These are phyloP conservation scores for Dreissena polymorpha DNA, from an alignment of 1,140 invertebrate genomes.

Conservation along the genomic window DNA sequence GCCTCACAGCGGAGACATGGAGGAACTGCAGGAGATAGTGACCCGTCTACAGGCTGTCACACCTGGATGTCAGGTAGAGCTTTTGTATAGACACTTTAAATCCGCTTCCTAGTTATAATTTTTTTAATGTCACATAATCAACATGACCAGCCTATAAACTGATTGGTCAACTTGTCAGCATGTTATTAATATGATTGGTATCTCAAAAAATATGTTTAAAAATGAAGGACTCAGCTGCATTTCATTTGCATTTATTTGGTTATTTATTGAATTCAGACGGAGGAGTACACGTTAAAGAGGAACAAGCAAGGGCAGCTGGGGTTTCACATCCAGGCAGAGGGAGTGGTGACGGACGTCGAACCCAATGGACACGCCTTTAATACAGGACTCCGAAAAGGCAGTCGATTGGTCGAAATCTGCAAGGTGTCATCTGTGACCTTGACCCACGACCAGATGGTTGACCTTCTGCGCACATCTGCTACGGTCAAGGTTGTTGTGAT, in stretches of 20 bases:
- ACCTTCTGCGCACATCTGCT: constrained; percentile 93
- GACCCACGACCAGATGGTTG: constrained; percentile 96
- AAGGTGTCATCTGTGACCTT: constrained; percentile 92
- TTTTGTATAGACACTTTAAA: not conserved
- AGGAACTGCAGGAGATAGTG: constrained; percentile 90
- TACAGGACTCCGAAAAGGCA: constrained; percentile 93
- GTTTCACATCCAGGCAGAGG: constrained; percentile 97
- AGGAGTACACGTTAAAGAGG: constrained; percentile 88
- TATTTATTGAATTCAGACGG: constrained; percentile 75
- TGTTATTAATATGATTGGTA: too few relatives aligned
- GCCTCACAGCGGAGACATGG: constrained; percentile 83
- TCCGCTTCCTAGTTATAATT: too few relatives aligned
- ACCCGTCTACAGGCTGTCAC: constrained; percentile 87
- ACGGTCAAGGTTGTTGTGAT: constrained; percentile 92
- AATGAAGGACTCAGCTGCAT: too few relatives aligned
- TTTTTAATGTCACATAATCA: too few relatives aligned
- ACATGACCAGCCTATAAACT: too few relatives aligned
- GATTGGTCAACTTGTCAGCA: too few relatives aligned
- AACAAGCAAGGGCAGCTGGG: constrained; percentile 93
- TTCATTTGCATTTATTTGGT: not conserved
- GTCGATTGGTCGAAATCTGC: constrained; percentile 91
- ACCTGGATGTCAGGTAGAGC: constrained; percentile 84
- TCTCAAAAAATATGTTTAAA: too few relatives aligned
- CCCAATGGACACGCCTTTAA: constrained; percentile 91
- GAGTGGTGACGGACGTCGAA: constrained; percentile 96